These are phyloP conservation scores for Rhipidura dahli DNA, from an alignment of 2,113 vertebrate species.

Conservation along the genomic window DNA sequence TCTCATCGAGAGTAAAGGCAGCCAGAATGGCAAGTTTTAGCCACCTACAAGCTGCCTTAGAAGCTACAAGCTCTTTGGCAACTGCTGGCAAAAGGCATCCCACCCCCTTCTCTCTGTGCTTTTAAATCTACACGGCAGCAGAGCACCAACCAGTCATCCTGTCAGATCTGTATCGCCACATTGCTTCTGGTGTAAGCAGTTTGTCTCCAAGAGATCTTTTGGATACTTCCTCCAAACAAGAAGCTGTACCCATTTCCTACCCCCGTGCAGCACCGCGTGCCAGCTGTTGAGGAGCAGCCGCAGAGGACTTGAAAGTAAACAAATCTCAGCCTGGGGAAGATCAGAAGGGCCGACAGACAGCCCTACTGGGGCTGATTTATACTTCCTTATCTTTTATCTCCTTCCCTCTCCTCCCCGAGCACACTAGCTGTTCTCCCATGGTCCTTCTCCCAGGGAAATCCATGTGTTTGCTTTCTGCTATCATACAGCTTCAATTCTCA, in stretches of 20 bases:
- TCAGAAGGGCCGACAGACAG: conserved; percentile 34
- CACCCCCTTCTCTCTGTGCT: not conserved
- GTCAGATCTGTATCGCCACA: not conserved
- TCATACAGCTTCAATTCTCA: not conserved
- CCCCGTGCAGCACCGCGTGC: not conserved
- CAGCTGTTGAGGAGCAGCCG: not conserved
- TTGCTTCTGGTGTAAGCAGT: not conserved
- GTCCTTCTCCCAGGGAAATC: not conserved
- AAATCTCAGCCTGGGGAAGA: not conserved
- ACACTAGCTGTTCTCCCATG: conserved; percentile 31
- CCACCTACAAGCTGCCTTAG: not conserved
- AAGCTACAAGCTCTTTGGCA: not conserved
- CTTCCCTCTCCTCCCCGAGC: not conserved
- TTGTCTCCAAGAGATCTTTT: not conserved
- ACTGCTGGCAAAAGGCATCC: not conserved
- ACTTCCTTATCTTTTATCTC: conserved; percentile 53
- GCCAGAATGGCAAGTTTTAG: not conserved
- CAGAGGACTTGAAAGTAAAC: not conserved
- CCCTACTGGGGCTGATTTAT: conserved; percentile 4
- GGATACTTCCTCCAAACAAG: not conserved
- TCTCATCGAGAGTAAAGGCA: not conserved
- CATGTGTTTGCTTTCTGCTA: not conserved
- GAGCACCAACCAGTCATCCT: not conserved
- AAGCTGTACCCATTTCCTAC: not conserved
- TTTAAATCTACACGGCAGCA: not conserved